Evolutionary conservation across 2,797 vertebrate genomes (phyloP), one percentile per base, ranked within the genome.

Genomic region (Falco peregrinus): DNA sequence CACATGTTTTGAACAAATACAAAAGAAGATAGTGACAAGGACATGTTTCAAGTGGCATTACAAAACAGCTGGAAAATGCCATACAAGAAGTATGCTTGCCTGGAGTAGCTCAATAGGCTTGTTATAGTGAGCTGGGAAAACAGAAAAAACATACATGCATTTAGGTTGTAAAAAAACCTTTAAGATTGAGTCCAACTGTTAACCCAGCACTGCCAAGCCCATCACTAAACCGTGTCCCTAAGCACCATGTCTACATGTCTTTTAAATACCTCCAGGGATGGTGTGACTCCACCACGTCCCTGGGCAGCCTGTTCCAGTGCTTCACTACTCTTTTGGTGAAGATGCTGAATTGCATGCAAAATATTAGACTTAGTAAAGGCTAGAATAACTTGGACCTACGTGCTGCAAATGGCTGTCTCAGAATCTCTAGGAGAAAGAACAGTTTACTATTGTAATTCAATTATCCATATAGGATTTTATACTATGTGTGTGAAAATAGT

Each of bases 171-270:
- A 45, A 45, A 45, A 45, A 45, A 45, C 43, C 43, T 17, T 45
- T 45, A 45, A 45, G 43, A 45, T 45, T 17, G 43, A 45, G 43
- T 45, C 43, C 43, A 45, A 8, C 43, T 18, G 43, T 45, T 45
- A 45, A 45, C 43, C 43, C 43, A 45, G 43, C 43, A 45, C 43
- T 45, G 43, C 43, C 43, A 45, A 45, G 43, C 17, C 43, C 43
- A 45, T 16, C 43, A 45, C 43, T 45, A 45, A 45, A 45, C 43
- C 17, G 17, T 45, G 43, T 45, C 43, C 43, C 43, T 57, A 25
- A 43, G 45, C 1, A 2, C 26, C 26, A 21, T 0, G 0, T 70
- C 43, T 45, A 8, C 16, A 1, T 0, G 8, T 10, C 13, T 20
- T 28, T 5, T 37, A 51, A 73, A 45, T 45, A 8, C 16, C 43